Evolutionary conservation across 2,888 invertebrate species (phyloP).

Genomic region (Argynnis bischoffii): DNA sequence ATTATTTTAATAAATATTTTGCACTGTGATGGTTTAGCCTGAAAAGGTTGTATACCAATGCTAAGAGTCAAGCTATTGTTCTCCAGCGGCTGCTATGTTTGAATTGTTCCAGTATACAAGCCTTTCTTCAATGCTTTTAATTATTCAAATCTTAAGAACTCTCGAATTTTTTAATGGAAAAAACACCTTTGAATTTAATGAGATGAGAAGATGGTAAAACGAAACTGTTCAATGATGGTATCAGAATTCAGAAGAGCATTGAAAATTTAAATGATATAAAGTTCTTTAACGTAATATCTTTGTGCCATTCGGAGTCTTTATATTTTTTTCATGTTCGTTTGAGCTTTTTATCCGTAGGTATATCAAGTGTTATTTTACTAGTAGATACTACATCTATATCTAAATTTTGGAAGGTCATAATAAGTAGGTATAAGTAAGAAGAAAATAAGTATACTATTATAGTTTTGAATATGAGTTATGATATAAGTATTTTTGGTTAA

Average conservation of each 20-base stretch:
- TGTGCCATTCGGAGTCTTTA: no score
- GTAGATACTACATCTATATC: no score
- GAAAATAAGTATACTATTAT: no score
- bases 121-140: slow-evolving; percentile 26
- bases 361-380: no score
- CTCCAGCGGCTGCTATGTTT: slow-evolving; percentile 36
- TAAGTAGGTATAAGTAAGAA: no score
- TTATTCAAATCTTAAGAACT: slow-evolving; percentile 29
- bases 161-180: slow-evolving; percentile 13
- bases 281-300: no score
- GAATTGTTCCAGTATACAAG: slow-evolving; percentile 31
- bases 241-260: not conserved
- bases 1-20: slow-evolving; percentile 53
- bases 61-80: slow-evolving; percentile 56
- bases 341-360: no score
- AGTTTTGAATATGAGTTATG: no score
- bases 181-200: slow-evolving; percentile 23
- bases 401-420: no score
- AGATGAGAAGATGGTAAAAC: slow-evolving; percentile 1
- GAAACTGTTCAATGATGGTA: not conserved
- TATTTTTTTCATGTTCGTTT: no score
- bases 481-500: no score
- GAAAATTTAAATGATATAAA: not conserved
- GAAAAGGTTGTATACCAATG: slow-evolving; percentile 58
- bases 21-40: slow-evolving; percentile 50